Base-by-base conservation (phyloP, 2,113 vertebrate species). In the Helogale parvula region DNA sequence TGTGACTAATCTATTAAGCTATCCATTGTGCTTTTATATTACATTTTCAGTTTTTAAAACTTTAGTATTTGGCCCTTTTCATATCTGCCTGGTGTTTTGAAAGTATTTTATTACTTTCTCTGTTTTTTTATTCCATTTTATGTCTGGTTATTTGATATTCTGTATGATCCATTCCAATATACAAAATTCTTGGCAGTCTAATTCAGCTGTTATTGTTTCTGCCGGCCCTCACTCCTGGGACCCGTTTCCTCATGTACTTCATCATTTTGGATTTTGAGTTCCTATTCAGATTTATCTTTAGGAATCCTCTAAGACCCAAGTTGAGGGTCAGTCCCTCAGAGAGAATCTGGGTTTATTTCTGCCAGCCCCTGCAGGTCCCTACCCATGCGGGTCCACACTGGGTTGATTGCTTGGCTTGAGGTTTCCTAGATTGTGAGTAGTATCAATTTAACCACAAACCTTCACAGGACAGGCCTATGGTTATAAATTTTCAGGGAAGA, bases 31-130 rank as follows among this genome's bases (percentile, higher is more conserved):
- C n/a, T 93, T 89, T 86, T 69, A 85, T 88, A 60, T 87, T 77
- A 72, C 63, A 72, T 38, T 86, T 96, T 93, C 90, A 52, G 35
- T 87, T 93, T 91, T 95, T 38, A 6, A 81, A 88, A n/a, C n/a
- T n/a, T n/a, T n/a, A n/a, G 50, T 82, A 91, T 63, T 71, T 29
- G 50, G 31, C 69, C 8, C 68, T 88, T 77, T 76, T 77, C 69
- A 92, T 41, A 50, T 94, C 3, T 35, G 29, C 19, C 54, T 93
- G 47, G 12, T 38, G 10, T 93, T 96, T 85, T 83, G 25, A 96
- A 90, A 85, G 25, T 84, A 81, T 84, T 65, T 68, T 52, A 69
- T 33, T 94, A 60, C 15, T 84, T 91, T 93, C 14, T 93, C 23
- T 27, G 50, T 3, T 90, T 85, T 71, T 74, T 72, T 14, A 33